These are phyloP conservation scores for Dendrolimus kikuchii DNA, from an alignment of 1,140 invertebrate species.

Conservation along the genomic window DNA sequence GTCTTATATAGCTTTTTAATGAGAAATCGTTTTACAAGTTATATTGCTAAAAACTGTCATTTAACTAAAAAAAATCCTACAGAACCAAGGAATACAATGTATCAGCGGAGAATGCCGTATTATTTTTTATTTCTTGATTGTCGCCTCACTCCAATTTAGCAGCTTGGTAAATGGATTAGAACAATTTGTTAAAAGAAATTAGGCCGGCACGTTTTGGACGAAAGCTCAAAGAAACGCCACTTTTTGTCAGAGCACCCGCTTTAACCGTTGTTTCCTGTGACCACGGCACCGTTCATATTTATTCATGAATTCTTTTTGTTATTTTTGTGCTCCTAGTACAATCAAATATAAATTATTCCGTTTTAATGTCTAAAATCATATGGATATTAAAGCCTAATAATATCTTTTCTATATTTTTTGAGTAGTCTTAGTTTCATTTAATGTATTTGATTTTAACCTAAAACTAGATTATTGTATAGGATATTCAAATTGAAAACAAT, in stretches of 20 bases:
- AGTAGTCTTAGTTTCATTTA: too few species aligned
- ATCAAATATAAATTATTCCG: slow-evolving; percentile 14
- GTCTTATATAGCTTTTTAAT: too few species aligned
- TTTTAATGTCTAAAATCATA: background rate
- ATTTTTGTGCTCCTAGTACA: slow-evolving; percentile 13
- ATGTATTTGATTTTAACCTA: too few species aligned
- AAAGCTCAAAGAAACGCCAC: slow-evolving; percentile 16
- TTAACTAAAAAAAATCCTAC: too few species aligned
- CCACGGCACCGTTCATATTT: slow-evolving; percentile 23
- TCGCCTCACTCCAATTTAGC: slow-evolving; percentile 32
- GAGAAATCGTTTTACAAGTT: too few species aligned
- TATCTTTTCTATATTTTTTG: too few species aligned
- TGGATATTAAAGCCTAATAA: too few species aligned
- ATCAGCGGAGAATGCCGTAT: background rate
- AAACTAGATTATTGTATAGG: too few species aligned
- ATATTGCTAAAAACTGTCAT: too few species aligned
- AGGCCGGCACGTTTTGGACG: slow-evolving; percentile 20
- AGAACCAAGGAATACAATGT: too few species aligned
- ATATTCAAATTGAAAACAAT: too few species aligned
- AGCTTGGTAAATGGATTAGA: slow-evolving; percentile 39
- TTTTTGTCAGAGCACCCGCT: slow-evolving; percentile 22
- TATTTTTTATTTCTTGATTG: slow-evolving; percentile 34
- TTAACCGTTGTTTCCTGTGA: slow-evolving; percentile 23
- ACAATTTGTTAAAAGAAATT: slow-evolving; percentile 43
- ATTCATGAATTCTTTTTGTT: slow-evolving; percentile 22